phyloP scores from a whole-genome alignment of 2,797 vertebrate genomes.

The Pteropus rufus region DNA sequence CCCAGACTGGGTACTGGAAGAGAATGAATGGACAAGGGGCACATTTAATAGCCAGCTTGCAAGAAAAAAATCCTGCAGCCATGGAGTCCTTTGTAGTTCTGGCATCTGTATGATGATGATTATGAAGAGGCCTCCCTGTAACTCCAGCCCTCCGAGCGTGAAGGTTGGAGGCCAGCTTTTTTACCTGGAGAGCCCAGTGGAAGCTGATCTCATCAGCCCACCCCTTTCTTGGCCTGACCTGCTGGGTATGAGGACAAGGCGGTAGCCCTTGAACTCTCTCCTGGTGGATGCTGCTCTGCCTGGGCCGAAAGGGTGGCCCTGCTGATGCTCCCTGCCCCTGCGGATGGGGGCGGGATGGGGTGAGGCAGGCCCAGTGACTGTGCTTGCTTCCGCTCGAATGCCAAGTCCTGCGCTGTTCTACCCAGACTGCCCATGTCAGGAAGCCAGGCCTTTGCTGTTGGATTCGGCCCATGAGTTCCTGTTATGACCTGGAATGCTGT shows the following conservation, averaged over 20 bases:
- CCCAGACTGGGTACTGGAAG: background rate
- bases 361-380: background rate
- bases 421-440: background rate
- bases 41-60: background rate
- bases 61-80: background rate
- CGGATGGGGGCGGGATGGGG: fast-evolving
- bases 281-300: background rate
- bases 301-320: background rate
- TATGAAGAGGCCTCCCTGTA: background rate
- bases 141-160: background rate
- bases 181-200: background rate
- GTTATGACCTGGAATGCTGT: background rate
- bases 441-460: background rate
- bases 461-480: background rate
- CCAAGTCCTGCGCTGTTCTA: background rate
- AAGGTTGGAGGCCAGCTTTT: background rate
- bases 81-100: background rate
- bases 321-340: background rate
- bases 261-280: background rate
- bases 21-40: background rate
- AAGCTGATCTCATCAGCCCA: background rate
- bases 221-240: background rate
- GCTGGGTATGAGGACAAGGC: no score
- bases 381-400: background rate
- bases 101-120: background rate